Base-by-base conservation (phyloP, 2,113 vertebrate species). In the Loxodonta africana region DNA sequence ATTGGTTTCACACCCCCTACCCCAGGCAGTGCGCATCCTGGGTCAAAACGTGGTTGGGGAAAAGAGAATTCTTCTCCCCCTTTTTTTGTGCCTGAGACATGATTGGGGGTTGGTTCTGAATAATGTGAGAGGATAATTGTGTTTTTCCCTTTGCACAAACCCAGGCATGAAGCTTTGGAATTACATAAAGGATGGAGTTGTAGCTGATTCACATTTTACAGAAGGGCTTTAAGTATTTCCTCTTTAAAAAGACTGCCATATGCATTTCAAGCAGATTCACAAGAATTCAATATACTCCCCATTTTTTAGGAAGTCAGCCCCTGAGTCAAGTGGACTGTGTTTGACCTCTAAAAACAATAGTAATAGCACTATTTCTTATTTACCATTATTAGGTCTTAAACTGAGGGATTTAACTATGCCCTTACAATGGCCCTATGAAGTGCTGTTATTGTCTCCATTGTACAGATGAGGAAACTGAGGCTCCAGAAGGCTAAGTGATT, bases 251-350 rank as follows among this genome's bases (percentile, higher is more conserved):
- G 90, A 96, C 76, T 80, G 44, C 37, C 80, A 93, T 33, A 65
- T 81, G 37, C 46, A 71, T 95, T 95, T 95, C 90, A 93, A 95
- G 48, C 48, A 97, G 78, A 97, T 71, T 92, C 44, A 69, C 84
- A 94, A 90, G 90, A 88, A 77, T 93, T 86, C 78, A 80, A n/a
- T 84, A 74, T 83, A 67, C 60, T 91, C n/a, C 41, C n/a, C 57
- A 26, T 77, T 82, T 94, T 82, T 87, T 46, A 83, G 77, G 44
- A 83, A 92, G 37, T 86, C 62, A 25, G 57, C 8, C 81, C 37
- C 69, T 95, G 63, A 95, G 63, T 91, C 90, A 73, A 76, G 84
- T 73, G 74, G 28, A 44, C n/a, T 57, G 11, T 76, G 74, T 48
- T 73, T 93, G 18, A 80, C 74, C 25, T 90, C 88, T 88, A 51